These are phyloP conservation scores for Diaphora mendica DNA, from an alignment of 2,888 invertebrate species.

Conservation along the genomic window DNA sequence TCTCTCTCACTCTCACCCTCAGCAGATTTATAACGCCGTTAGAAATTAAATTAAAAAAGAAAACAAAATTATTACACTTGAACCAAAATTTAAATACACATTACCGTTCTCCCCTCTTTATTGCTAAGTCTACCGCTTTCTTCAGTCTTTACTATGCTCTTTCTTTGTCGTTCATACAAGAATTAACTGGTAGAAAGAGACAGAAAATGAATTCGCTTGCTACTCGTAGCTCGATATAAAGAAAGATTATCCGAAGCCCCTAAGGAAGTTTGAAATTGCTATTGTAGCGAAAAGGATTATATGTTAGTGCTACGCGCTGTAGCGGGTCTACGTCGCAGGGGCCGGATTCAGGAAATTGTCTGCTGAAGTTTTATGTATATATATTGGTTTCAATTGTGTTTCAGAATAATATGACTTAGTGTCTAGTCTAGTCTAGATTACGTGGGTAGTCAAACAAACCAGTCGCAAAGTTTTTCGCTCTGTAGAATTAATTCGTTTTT, in stretches of 20 bases:
- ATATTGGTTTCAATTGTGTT: conserved; percentile 50
- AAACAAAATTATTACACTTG: conserved; percentile 85
- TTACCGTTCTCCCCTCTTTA: conserved; percentile 84
- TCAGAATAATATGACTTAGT: neutral
- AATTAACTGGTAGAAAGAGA: conserved; percentile 59
- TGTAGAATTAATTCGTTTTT: too few species aligned
- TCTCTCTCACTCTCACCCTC: conserved; percentile 62
- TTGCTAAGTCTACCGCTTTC: conserved; percentile 81
- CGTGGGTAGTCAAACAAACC: too few species aligned
- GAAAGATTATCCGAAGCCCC: conserved; percentile 87
- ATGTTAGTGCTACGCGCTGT: conserved; percentile 85
- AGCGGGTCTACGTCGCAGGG: conserved; percentile 75
- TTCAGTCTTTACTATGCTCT: conserved; percentile 62
- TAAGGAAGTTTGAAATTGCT: conserved; percentile 88
- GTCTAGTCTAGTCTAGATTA: too few species aligned
- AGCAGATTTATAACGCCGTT: conserved; percentile 72
- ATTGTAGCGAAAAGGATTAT: conserved; percentile 88
- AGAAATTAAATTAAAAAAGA: conserved; percentile 83
- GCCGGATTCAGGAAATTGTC: conserved; percentile 69
- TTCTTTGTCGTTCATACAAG: conserved; percentile 56
- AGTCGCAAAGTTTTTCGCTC: too few species aligned
- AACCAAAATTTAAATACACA: conserved; percentile 86
- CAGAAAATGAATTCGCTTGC: conserved; percentile 64
- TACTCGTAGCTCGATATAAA: conserved; percentile 84
- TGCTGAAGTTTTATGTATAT: conserved; percentile 58